A percentile compares a stretch with the other conserved stretches of the same genome.
Evolutionary conservation across 2,113 vertebrate species (phyloP).

Genomic region (Chinchilla lanigera): DNA sequence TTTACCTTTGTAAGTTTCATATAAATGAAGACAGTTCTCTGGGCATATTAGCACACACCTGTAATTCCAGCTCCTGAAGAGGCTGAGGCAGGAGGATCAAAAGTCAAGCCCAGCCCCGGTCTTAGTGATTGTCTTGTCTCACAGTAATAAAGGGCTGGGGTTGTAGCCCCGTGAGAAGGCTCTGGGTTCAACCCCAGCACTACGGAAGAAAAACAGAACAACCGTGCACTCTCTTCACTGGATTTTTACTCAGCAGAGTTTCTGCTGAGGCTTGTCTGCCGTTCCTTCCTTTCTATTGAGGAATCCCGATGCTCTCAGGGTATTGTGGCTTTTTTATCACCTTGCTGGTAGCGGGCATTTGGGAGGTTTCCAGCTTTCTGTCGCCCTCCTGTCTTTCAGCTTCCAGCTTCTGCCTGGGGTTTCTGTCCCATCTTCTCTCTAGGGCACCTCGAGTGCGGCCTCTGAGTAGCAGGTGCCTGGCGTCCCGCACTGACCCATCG

Average conservation of each 20-base stretch:
- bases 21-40: background rate
- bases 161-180: background rate
- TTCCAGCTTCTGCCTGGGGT: fast-evolving
- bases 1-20: background rate
- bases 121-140: background rate
- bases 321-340: background rate
- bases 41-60: background rate
- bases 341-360: background rate
- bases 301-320: background rate
- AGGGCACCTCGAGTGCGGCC: background rate
- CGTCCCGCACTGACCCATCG: too few species aligned
- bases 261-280: background rate
- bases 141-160: background rate
- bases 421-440: background rate
- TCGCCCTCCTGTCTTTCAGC: background rate
- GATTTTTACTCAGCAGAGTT: background rate
- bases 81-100: background rate
- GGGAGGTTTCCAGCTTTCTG: background rate
- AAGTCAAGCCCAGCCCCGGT: background rate
- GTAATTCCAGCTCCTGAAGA: background rate
- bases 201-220: background rate
- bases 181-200: background rate
- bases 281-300: background rate
- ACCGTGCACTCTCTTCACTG: background rate
- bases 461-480: background rate